phyloP scores from a whole-genome alignment of 1,140 invertebrate species.

The Drosophila navojoa region DNA sequence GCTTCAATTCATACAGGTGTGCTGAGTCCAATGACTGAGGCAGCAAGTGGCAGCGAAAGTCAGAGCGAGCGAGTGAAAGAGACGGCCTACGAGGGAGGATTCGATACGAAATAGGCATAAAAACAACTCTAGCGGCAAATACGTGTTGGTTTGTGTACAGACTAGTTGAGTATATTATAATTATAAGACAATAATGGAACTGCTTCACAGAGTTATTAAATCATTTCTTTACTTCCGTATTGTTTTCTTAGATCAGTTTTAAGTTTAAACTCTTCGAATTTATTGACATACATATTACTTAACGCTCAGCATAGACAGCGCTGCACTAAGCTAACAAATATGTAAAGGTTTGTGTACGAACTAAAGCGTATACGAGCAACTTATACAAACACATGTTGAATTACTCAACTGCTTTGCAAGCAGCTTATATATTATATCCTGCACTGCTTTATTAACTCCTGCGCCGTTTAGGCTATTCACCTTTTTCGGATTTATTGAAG shows the following conservation, averaged over 20 bases:
- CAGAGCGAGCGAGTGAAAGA: background rate
- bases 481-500: background rate
- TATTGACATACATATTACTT: too few relatives aligned
- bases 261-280: too few relatives aligned
- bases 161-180: background rate
- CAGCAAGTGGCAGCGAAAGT: background rate
- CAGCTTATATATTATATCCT: background rate
- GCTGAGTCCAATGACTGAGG: slow-evolving; percentile 17
- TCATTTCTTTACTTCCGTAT: too few relatives aligned
- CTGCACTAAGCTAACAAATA: too few relatives aligned
- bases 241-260: too few relatives aligned
- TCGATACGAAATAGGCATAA: slow-evolving; percentile 7
- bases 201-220: too few relatives aligned
- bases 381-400: background rate
- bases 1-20: slow-evolving; percentile 66
- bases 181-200: too few relatives aligned
- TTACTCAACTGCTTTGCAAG: background rate
- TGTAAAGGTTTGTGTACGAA: background rate
- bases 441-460: background rate
- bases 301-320: too few relatives aligned
- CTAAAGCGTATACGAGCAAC: background rate
- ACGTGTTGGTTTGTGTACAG: background rate
- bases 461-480: background rate
- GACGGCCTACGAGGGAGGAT: background rate
- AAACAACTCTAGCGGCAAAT: slow-evolving; percentile 8